Evolutionary conservation across 1,140 invertebrate species (phyloP), one percentile per base, ranked within the genome.

Genomic region (Saccostrea cuccullata): DNA sequence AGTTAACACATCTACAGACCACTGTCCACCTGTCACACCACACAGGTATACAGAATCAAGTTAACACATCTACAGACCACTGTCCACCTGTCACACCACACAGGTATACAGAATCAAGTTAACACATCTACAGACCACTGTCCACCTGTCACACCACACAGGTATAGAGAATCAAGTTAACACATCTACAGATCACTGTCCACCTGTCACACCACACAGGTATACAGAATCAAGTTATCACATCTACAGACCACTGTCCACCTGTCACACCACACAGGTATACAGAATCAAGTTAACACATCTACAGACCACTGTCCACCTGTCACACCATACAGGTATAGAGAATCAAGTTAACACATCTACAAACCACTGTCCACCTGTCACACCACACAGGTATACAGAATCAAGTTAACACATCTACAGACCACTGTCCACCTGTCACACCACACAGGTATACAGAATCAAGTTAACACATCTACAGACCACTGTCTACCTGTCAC

Each of bases 71-170:
- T 77, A 77, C 70, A 77, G 30, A 36, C 70, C 70, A 11, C 17
- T 26, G 12, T 30, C 70, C 70, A 77, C 26, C 0, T 77, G 70
- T 11, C 23, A 77, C 12, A 13, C 70, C 26, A 15, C 26, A 13
- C 70, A 77, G 70, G 70, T 77, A 36, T 15, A 64, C 58, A 64
- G n/a, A n/a, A n/a, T n/a, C n/a, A n/a, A n/a, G n/a, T n/a, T n/a
- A n/a, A 64, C 1, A n/a, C 26, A 77, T 47, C 9, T 77, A 77
- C 70, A 77, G 30, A 36, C 70, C 70, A 11, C 17, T 26, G 12
- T 30, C 70, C 70, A 77, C 26, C 0, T 77, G 70, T 11, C 23
- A 77, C 12, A 13, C 70, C 26, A 15, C 26, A 13, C 70, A 77
- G 70, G 70, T 77, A 36, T n/a, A n/a, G n/a, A n/a, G n/a, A n/a